These are phyloP conservation scores for Seriola rivoliana DNA, from an alignment of 2,113 vertebrate species.

Conservation along the genomic window DNA sequence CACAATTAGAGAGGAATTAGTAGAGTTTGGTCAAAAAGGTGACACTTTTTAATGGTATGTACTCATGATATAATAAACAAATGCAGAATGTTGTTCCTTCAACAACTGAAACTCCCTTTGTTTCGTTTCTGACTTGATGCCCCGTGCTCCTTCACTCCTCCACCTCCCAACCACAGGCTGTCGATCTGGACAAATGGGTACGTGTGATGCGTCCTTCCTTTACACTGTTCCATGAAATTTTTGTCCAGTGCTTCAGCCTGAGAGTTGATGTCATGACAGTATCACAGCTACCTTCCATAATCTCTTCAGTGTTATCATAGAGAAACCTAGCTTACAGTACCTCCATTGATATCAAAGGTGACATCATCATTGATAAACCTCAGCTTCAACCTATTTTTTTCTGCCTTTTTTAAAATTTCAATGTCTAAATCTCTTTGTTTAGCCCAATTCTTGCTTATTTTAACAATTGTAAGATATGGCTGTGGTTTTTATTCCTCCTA, in stretches of 20 bases:
- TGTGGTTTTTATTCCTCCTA: not conserved
- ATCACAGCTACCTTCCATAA: not conserved
- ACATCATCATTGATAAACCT: too few species aligned
- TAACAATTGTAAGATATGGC: not conserved
- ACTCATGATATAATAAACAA: not conserved
- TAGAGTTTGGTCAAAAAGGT: conserved; percentile 2
- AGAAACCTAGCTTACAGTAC: not conserved
- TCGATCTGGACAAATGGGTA: conserved; percentile 90
- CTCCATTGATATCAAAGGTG: not conserved
- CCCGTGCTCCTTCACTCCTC: conserved; percentile 6
- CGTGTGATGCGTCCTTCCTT: conserved; percentile 33
- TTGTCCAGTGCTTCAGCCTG: not conserved
- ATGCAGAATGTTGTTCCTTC: not conserved
- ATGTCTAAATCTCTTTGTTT: not conserved
- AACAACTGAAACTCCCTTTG: not conserved
- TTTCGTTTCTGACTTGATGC: conserved; percentile 33
- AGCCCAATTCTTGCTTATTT: not conserved
- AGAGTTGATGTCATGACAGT: not conserved
- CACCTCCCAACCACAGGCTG: conserved; percentile 72
- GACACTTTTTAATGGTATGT: not conserved
- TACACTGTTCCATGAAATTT: not conserved
- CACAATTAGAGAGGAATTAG: not conserved
- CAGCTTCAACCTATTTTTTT: too few species aligned
- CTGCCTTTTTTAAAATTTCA: too few species aligned
- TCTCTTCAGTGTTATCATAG: not conserved